These are phyloP conservation scores for Phyllotreta striolata DNA, from an alignment of 2,888 invertebrate genomes.

Conservation along the genomic window DNA sequence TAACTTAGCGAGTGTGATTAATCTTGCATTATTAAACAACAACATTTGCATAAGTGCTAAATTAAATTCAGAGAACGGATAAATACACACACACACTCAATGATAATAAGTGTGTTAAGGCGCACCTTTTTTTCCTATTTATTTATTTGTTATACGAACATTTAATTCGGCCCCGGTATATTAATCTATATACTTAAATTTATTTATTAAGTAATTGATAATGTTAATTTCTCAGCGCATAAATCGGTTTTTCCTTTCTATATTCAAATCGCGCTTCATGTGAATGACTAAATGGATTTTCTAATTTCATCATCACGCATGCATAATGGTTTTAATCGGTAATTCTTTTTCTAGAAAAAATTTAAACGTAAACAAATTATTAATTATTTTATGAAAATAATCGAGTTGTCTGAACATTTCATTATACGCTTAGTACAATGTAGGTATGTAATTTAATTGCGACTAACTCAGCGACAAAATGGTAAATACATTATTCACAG, in stretches of 20 bases:
- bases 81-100: slow-evolving; percentile 4
- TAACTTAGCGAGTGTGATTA: slow-evolving; percentile 25
- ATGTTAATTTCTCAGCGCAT: slow-evolving; percentile 19
- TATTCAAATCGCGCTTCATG: slow-evolving; percentile 20
- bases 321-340: slow-evolving; percentile 37
- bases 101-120: slow-evolving; percentile 15
- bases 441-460: no score
- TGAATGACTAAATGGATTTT: slow-evolving; percentile 39
- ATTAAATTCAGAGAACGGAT: slow-evolving; percentile 29
- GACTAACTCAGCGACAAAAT: no score
- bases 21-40: slow-evolving; percentile 27
- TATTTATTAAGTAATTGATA: slow-evolving; percentile 23
- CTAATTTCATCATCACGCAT: slow-evolving; percentile 44
- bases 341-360: slow-evolving; percentile 38
- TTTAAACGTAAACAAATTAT: slow-evolving; percentile 40
- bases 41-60: slow-evolving; percentile 44
- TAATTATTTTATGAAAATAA: slow-evolving; percentile 33
- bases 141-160: slow-evolving; percentile 4
- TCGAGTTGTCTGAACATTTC: slow-evolving; percentile 8
- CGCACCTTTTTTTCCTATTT: slow-evolving; percentile 34
- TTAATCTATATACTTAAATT: slow-evolving; percentile 22
- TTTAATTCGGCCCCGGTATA: slow-evolving; percentile 15
- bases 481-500: no score
- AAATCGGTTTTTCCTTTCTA: slow-evolving; percentile 30
- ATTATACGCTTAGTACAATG: background rate